phyloP scores from a whole-genome alignment of 1,140 invertebrate genomes.

The Rhopalosiphum padi region DNA sequence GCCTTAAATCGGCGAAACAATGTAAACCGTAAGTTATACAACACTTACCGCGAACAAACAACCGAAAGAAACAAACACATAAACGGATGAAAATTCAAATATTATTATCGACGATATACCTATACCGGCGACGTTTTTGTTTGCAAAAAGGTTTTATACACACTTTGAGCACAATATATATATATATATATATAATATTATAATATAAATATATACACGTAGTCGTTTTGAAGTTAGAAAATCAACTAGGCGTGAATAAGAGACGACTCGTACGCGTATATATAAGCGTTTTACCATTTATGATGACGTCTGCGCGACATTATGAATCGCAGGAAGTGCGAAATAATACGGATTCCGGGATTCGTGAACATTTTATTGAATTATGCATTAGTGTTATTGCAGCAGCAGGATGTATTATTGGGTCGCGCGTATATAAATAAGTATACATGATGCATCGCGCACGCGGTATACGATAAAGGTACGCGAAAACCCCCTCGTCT shows the following conservation, averaged over 20 bases:
- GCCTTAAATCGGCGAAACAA: not conserved
- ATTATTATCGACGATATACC: not conserved
- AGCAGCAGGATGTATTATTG: not conserved
- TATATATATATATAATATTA: not conserved
- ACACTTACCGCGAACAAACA: not conserved
- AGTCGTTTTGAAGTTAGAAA: not conserved
- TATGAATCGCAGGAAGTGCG: not conserved
- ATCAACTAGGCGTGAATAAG: not conserved
- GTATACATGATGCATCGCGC: not conserved
- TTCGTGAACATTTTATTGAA: not conserved
- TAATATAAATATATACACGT: not conserved
- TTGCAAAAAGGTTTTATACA: not conserved
- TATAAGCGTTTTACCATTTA: not conserved
- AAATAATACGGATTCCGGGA: not conserved
- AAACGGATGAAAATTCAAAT: constrained; percentile 1
- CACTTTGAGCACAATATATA: not conserved
- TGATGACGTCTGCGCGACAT: not conserved
- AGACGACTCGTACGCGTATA: not conserved
- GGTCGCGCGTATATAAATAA: not conserved
- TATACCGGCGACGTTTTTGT: not conserved
- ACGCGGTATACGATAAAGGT: not conserved
- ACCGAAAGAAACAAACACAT: not conserved
- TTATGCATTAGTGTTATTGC: not conserved
- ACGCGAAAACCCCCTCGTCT: not conserved
- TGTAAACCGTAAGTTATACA: constrained; percentile 1